These are phyloP conservation scores for Sarcophaga bullata DNA, from an alignment of 1,140 invertebrate species.

Conservation along the genomic window DNA sequence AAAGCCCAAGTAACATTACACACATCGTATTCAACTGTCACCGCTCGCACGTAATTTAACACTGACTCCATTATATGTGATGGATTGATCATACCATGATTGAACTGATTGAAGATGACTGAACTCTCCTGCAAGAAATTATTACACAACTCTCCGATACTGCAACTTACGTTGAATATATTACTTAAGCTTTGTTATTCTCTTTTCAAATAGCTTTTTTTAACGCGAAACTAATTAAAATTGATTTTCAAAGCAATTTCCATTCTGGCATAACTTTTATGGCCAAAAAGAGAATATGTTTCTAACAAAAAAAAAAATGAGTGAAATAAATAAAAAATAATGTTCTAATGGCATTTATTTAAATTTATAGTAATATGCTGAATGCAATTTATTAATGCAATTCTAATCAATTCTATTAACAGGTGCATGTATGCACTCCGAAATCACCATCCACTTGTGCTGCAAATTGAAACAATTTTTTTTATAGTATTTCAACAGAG, in stretches of 20 bases:
- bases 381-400: conserved; percentile 7
- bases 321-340: too few relatives aligned
- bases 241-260: background rate
- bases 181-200: too few relatives aligned
- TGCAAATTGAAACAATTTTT: background rate
- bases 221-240: conserved; percentile 3
- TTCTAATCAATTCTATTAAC: conserved; percentile 12
- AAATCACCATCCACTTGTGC: background rate
- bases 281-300: background rate
- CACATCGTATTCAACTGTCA: too few relatives aligned
- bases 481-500: background rate
- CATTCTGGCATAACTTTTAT: background rate
- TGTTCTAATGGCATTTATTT: background rate
- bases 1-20: too few relatives aligned
- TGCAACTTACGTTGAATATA: too few relatives aligned
- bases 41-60: too few relatives aligned
- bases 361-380: conserved; percentile 29
- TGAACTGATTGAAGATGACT: too few relatives aligned
- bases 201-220: background rate
- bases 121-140: too few relatives aligned
- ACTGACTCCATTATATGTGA: too few relatives aligned
- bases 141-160: too few relatives aligned
- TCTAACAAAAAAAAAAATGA: too few relatives aligned
- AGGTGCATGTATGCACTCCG: background rate
- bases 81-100: too few relatives aligned